Evolutionary conservation across 2,888 invertebrate genomes (phyloP).

Genomic region (Drosophila paucipuncta): DNA sequence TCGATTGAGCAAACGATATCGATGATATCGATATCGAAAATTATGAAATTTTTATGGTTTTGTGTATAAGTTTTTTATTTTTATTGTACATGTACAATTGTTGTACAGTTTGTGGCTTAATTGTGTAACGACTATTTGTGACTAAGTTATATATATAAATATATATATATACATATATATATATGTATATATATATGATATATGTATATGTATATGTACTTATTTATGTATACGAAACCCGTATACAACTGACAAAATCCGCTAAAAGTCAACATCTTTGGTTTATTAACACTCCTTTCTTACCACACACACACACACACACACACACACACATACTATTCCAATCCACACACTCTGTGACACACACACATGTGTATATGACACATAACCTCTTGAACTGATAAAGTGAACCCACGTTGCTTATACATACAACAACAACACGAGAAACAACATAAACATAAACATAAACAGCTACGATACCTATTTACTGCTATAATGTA

Average conservation of each 20-base stretch:
- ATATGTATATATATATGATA: constrained; percentile 27
- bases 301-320: constrained; percentile 13
- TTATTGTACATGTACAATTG: constrained; percentile 56
- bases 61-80: constrained; percentile 71
- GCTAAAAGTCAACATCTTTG: constrained; percentile 18
- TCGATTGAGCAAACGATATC: constrained; percentile 37
- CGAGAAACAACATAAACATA: constrained; percentile 20
- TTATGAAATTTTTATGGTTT: constrained; percentile 34
- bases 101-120: constrained; percentile 78
- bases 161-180: constrained; percentile 29
- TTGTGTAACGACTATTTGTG: constrained; percentile 74
- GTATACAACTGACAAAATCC: constrained; percentile 37
- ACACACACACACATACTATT: not conserved
- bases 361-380: constrained; percentile 35
- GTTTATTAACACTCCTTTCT: constrained; percentile 22
- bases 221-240: constrained; percentile 32
- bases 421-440: constrained; percentile 45
- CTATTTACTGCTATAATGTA: constrained; percentile 78
- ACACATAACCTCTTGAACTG: constrained; percentile 65
- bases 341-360: constrained; percentile 3
- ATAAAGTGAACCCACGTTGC: constrained; percentile 69
- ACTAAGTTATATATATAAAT: constrained; percentile 47
- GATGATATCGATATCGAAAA: constrained; percentile 33
- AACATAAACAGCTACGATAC: constrained; percentile 72
- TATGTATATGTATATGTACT: constrained; percentile 28